Base-by-base conservation (phyloP, 2,797 vertebrate species). In the Onychomys arenicola region DNA sequence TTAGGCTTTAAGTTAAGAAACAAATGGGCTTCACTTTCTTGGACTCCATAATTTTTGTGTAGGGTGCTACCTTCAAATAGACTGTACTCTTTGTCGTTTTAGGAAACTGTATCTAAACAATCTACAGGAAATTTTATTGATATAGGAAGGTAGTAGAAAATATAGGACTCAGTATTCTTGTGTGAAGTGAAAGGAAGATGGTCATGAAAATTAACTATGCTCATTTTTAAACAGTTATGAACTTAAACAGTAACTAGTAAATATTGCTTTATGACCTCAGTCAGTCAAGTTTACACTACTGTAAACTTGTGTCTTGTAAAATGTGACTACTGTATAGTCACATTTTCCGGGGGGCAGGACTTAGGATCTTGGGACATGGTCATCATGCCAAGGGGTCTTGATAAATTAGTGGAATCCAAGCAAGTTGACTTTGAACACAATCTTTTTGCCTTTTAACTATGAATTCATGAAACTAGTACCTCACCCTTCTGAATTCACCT, bases 281-380 rank as follows among this genome's bases (percentile, higher is more conserved):
- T 25, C 34, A 46, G 8, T 7, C 17, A 25, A 81, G 8, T 6
- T 81, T 16, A 17, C 11, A 32, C 1, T 19, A 43, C 49, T 27
- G 0, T 13, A 34, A n/a, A n/a, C n/a, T n/a, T n/a, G n/a, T n/a
- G n/a, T n/a, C n/a, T n/a, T n/a, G n/a, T n/a, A n/a, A n/a, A n/a
- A n/a, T n/a, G n/a, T n/a, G n/a, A n/a, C 1, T 19, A 43, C 49
- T 27, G 0, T 13, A 34, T 67, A 23, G 32, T n/a, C 46, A 34
- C 7, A 77, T 27, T 86, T 78, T 32, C 40, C 4, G 43, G 34
- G n/a, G 3, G 0, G 9, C 0, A 0, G 10, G 1, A 8, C 6
- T 76, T 85, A 67, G 23, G 17, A 19, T 84, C 43, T 77, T 37
- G 12, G 40, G 29, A n/a, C 11, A 29, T 0, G 61, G 10, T 89